These are phyloP conservation scores for Enteromius treurensis DNA, from an alignment of 2,797 vertebrate species.

Conservation along the genomic window DNA sequence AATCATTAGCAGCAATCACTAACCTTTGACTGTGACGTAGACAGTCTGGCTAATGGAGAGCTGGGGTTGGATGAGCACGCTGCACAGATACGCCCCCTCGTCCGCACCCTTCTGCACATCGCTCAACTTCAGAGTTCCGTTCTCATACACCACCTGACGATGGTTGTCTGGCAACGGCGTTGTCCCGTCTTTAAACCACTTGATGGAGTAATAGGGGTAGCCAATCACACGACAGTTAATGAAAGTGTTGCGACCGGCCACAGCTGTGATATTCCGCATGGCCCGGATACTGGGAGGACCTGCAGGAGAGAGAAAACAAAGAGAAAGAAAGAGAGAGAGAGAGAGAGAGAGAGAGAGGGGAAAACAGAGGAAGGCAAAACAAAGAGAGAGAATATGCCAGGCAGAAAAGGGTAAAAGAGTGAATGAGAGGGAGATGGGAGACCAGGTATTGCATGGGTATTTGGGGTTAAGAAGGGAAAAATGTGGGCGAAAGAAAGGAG, in stretches of 20 bases:
- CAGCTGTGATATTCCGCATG: constrained; percentile 94
- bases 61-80: constrained; percentile 96
- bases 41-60: constrained; percentile 97
- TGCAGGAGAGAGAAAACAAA: constrained; percentile 61
- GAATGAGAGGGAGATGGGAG: constrained; percentile 55
- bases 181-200: constrained; percentile 93
- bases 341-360: constrained; percentile 63
- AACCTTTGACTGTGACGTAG: constrained; percentile 96
- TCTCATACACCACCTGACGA: constrained; percentile 97
- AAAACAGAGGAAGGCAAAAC: constrained; percentile 55
- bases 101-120: constrained; percentile 99
- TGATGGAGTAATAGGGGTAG: constrained; percentile 98
- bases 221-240: constrained; percentile 98
- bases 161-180: constrained; percentile 96
- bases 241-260: constrained; percentile 94
- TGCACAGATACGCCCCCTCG: constrained; percentile 96
- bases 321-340: constrained; percentile 70
- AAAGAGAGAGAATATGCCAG: constrained; percentile 57
- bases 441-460: constrained; percentile 18
- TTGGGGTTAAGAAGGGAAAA: constrained; percentile 42
- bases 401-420: constrained; percentile 69
- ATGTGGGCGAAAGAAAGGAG: neutral
- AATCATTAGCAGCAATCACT: constrained; percentile 24
- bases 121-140: constrained; percentile 94
- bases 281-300: constrained; percentile 94